phyloP scores from a whole-genome alignment of 53 echinoderm and acorn worm species.

The Crossaster papposus region DNA sequence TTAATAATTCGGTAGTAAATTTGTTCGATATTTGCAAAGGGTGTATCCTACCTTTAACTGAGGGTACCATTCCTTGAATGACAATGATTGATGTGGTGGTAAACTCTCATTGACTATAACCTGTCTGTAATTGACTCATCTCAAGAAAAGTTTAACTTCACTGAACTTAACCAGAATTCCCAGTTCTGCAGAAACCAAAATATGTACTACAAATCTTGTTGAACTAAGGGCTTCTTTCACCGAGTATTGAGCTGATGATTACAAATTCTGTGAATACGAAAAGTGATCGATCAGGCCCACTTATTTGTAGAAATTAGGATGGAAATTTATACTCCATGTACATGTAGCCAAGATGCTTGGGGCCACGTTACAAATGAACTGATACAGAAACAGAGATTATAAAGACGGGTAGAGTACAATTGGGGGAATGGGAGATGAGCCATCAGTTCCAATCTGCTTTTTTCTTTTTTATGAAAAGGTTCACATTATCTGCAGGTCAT shows the following conservation, averaged over 20 bases:
- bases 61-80: no score
- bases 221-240: not conserved
- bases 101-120: not conserved
- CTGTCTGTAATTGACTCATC: not conserved
- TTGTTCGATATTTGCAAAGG: no score
- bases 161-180: not conserved
- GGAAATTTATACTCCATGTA: slow-evolving; percentile 17
- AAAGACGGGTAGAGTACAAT: not conserved
- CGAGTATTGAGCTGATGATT: not conserved
- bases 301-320: slow-evolving; percentile 19
- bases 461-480: not conserved
- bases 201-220: not conserved
- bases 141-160: not conserved
- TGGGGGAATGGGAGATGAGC: not conserved
- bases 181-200: not conserved
- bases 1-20: no score
- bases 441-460: no score
- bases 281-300: not conserved
- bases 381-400: not conserved
- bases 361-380: not conserved
- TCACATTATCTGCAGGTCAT: not conserved
- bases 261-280: not conserved
- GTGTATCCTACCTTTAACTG: no score
- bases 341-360: not conserved
- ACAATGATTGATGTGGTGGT: not conserved